phyloP scores from a whole-genome alignment of 1,140 invertebrate species.

The Agrilus planipennis region DNA sequence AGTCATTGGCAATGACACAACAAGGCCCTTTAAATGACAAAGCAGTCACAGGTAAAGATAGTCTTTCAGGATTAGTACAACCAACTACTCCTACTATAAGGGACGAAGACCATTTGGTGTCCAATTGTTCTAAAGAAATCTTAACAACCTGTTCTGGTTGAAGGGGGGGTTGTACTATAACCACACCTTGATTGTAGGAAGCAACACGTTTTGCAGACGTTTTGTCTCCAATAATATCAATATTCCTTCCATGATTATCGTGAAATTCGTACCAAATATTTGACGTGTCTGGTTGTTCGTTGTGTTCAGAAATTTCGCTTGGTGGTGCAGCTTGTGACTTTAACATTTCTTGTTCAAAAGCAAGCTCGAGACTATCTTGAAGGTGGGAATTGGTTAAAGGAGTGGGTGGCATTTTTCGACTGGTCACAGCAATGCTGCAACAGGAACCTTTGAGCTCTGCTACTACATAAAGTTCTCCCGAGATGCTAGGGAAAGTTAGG shows the following conservation, averaged over 20 bases:
- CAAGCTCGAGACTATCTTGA: conserved; percentile 50
- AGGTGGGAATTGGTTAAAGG: conserved; percentile 45
- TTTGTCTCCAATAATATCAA: conserved; percentile 43
- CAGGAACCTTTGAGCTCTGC: conserved; percentile 28
- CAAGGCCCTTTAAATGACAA: conserved; percentile 60
- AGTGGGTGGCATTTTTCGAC: conserved; percentile 37
- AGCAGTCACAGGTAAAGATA: conserved; percentile 55
- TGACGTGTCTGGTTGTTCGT: conserved; percentile 31
- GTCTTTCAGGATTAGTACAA: conserved; percentile 54
- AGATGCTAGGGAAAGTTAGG: conserved; percentile 23
- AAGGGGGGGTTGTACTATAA: conserved; percentile 39
- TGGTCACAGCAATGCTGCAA: conserved; percentile 24
- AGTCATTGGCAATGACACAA: conserved; percentile 66
- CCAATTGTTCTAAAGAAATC: conserved; percentile 61
- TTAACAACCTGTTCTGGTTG: conserved; percentile 36
- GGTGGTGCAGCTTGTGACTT: conserved; percentile 19
- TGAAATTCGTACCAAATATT: conserved; percentile 45
- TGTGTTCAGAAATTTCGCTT: conserved; percentile 10
- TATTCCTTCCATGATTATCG: conserved; percentile 62
- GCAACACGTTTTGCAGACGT: conserved; percentile 50
- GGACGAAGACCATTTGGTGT: conserved; percentile 67
- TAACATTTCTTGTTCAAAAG: conserved; percentile 41
- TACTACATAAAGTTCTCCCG: conserved; percentile 24
- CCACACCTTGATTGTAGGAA: conserved; percentile 66
- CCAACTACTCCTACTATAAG: conserved; percentile 62